Evolutionary conservation across 2,888 invertebrate species (phyloP).

Genomic region (Halocaridina rubra): DNA sequence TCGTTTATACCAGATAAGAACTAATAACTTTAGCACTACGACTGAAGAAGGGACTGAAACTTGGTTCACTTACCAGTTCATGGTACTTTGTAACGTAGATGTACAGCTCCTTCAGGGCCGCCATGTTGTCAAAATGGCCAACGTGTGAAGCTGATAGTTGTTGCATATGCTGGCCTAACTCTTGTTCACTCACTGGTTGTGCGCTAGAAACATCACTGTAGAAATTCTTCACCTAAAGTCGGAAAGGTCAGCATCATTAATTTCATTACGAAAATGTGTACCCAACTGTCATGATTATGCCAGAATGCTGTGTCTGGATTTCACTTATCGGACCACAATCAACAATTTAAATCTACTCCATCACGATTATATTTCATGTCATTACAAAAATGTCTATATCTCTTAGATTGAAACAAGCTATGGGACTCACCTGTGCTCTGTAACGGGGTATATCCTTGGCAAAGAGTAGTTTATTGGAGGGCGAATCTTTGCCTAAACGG

Average conservation of each 20-base stretch:
- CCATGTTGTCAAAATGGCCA: slow-evolving; percentile 93
- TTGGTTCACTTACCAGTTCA: slow-evolving; percentile 81
- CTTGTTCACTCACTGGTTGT: slow-evolving; percentile 92
- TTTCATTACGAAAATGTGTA: too few relatives aligned
- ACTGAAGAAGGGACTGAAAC: too few relatives aligned
- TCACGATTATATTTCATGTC: too few relatives aligned
- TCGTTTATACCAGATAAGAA: too few relatives aligned
- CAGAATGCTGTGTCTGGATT: too few relatives aligned
- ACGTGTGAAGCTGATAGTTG: slow-evolving; percentile 89
- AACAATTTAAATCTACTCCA: too few relatives aligned
- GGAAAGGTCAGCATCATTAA: background rate
- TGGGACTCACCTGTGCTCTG: slow-evolving; percentile 83
- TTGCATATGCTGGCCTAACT: slow-evolving; percentile 93
- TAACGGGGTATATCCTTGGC: slow-evolving; percentile 96
- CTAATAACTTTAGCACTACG: too few relatives aligned
- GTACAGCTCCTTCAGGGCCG: slow-evolving; percentile 95
- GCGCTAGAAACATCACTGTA: slow-evolving; percentile 87
- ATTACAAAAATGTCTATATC: background rate
- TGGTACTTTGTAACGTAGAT: slow-evolving; percentile 97
- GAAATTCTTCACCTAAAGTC: slow-evolving; percentile 88
- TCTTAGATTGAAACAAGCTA: background rate
- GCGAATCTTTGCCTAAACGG: slow-evolving; percentile 93
- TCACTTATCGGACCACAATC: too few relatives aligned
- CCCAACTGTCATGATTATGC: too few relatives aligned
- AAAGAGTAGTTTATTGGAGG: slow-evolving; percentile 93